A percentile compares a stretch with the other conserved stretches of the same genome.
phyloP scores from a whole-genome alignment of 2,113 vertebrate species.

The Bungarus multicinctus region DNA sequence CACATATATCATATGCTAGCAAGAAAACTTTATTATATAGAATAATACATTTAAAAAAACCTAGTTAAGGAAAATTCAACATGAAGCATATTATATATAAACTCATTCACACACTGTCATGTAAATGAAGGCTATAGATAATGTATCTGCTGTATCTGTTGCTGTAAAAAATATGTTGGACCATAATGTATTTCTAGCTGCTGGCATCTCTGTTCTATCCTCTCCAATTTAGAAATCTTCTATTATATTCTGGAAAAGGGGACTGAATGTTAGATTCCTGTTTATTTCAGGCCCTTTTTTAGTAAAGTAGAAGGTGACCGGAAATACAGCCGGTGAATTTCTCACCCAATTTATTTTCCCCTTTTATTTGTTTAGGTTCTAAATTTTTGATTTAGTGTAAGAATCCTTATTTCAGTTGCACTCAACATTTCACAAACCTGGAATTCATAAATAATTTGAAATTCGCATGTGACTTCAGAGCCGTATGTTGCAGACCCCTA shows the following conservation, averaged over 20 bases:
- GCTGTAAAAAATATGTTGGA: neutral
- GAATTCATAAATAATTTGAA: neutral
- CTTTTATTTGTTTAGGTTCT: neutral
- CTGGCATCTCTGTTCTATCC: neutral
- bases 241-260: neutral
- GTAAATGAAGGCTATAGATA: neutral
- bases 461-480: too few species aligned
- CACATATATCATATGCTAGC: neutral
- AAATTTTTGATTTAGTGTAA: neutral
- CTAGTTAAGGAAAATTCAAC: neutral
- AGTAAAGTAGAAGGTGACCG: neutral
- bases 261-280: neutral
- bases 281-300: neutral
- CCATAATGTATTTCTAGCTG: neutral
- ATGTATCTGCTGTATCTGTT: neutral
- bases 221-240: neutral
- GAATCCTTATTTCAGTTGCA: neutral
- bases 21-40: neutral
- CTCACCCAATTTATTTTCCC: neutral
- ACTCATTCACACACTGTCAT: neutral
- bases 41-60: neutral
- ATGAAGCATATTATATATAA: neutral
- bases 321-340: neutral
- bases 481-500: too few species aligned
- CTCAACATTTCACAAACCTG: neutral